Conservation (phyloP, 2,113 vertebrate genomes). For the Machaerirhynchus nigripectus region DNA sequence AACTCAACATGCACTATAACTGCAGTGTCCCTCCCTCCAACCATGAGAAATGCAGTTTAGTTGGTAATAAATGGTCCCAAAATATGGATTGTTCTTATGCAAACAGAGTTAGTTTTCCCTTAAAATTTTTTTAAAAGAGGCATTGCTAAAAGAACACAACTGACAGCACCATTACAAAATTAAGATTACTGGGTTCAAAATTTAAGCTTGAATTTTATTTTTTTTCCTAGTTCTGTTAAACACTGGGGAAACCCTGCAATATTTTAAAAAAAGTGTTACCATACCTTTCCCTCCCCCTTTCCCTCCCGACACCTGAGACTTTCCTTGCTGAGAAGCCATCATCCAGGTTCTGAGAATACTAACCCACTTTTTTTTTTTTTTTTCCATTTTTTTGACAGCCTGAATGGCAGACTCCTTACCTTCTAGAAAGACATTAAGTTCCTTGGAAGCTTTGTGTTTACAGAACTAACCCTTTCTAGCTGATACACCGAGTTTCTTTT, state of each 20-base stretch:
- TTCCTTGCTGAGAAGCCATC: slow-evolving; percentile 75
- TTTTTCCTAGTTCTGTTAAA: slow-evolving; percentile 64
- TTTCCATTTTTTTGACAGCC: slow-evolving; percentile 70
- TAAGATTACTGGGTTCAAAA: slow-evolving; percentile 85
- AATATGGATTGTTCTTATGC: slow-evolving; percentile 66
- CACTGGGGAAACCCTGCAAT: slow-evolving; percentile 72
- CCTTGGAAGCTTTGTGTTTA: slow-evolving; percentile 74
- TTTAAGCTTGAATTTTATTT: slow-evolving; percentile 59
- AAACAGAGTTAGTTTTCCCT: slow-evolving; percentile 69
- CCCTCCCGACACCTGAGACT: slow-evolving; percentile 72
- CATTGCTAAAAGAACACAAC: slow-evolving; percentile 82
- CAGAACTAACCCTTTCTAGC: slow-evolving; percentile 77
- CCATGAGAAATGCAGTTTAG: slow-evolving; percentile 38
- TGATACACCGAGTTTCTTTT: slow-evolving; percentile 71
- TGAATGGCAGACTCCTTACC: slow-evolving; percentile 75
- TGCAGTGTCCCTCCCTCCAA: slow-evolving; percentile 32
- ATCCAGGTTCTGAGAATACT: slow-evolving; percentile 82
- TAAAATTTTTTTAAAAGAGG: slow-evolving; percentile 69
- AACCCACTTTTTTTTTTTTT: slow-evolving; percentile 55
- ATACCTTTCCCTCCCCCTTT: slow-evolving; percentile 60
- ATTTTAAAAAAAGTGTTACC: slow-evolving; percentile 58
- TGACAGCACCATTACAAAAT: slow-evolving; percentile 93
- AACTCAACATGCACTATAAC: slow-evolving; percentile 59
- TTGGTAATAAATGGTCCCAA: slow-evolving; percentile 80
- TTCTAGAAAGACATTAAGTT: slow-evolving; percentile 75